Base-by-base conservation (phyloP, 1,140 invertebrate genomes). In the Cydia strobilella region DNA sequence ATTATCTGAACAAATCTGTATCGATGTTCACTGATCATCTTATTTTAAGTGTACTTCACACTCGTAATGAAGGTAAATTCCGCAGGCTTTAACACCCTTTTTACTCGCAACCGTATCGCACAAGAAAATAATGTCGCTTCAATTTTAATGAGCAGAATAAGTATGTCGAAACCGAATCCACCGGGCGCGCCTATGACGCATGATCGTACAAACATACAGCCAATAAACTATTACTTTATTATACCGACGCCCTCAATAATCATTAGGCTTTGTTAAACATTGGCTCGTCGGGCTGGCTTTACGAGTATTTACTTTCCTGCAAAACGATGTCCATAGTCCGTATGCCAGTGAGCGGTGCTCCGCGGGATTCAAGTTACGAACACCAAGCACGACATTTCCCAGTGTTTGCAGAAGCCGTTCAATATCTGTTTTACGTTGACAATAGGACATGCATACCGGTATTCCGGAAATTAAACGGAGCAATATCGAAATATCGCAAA, bases 191-290 rank as follows among this genome's bases (percentile, higher is more conserved):
- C 75, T 73, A 73, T 76, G 75, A 73, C 75, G 71, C 62, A 76
- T 72, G 63, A 25, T 69, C 72, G 72, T 45, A 74, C 75, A 76
- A 73, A 73, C 71, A 73, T 72, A 54, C 75, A 63, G 27, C 71
- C 75, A 73, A 73, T 76, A 76, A 76, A 76, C 65, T 76, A 76
- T 73, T 73, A 74, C 75, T 74, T 74, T 76, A 76, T 76, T 76
- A 76, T 76, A 74, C 72, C 54, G 42, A 65, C 75, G 71, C 75
- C 75, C 75, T 72, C 72, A 66, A 73, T 72, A 71, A 76, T 76
- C 75, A 71, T 76, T 76, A 76, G 74, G 51, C 72, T 66, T 69
- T 69, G 75, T 76, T 74, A 76, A 76, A 76, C 66, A 76, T 76
- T 74, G 54, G 73, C 59, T 62, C 42, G 51, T 45, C 42, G 42